These are phyloP conservation scores for Xiphophorus hellerii DNA, from an alignment of 2,113 vertebrate genomes.

Conservation along the genomic window DNA sequence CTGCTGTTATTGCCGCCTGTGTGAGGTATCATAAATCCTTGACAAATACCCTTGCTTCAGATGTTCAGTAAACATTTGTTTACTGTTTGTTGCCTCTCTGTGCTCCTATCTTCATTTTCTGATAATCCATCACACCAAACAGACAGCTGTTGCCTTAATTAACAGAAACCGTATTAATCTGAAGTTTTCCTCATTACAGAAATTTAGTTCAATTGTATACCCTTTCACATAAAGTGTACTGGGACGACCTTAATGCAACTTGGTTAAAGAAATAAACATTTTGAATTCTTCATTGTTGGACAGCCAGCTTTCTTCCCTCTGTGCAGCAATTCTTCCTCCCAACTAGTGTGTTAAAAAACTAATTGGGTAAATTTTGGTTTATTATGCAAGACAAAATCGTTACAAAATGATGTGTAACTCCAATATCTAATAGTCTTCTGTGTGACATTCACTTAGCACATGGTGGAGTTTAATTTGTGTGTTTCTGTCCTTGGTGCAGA, in stretches of 20 bases:
- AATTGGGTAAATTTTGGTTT: slow-evolving; percentile 1
- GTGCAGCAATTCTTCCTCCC: background rate
- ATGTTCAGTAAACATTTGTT: background rate
- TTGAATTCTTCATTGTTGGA: background rate
- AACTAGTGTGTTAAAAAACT: background rate
- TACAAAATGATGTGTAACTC: slow-evolving; percentile 20
- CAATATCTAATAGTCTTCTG: slow-evolving; percentile 8
- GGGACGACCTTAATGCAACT: background rate
- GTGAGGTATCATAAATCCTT: background rate
- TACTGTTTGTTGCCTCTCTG: background rate
- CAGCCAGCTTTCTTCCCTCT: background rate
- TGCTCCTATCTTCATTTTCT: background rate
- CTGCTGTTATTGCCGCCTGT: background rate
- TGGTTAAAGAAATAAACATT: background rate
- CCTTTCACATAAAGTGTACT: background rate
- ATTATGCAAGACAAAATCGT: slow-evolving; percentile 17
- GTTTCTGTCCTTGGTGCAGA: slow-evolving; percentile 58
- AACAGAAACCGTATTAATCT: background rate
- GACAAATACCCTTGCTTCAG: background rate
- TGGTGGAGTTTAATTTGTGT: slow-evolving; percentile 42
- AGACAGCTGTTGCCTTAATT: background rate
- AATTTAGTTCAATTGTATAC: background rate
- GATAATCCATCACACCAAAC: background rate
- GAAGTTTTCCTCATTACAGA: background rate
- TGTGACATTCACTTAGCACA: slow-evolving; percentile 36